A percentile compares a stretch with the other conserved stretches of the same genome.
Conservation (phyloP, 2,113 vertebrate species). For the Ctenodactylus gundi region DNA sequence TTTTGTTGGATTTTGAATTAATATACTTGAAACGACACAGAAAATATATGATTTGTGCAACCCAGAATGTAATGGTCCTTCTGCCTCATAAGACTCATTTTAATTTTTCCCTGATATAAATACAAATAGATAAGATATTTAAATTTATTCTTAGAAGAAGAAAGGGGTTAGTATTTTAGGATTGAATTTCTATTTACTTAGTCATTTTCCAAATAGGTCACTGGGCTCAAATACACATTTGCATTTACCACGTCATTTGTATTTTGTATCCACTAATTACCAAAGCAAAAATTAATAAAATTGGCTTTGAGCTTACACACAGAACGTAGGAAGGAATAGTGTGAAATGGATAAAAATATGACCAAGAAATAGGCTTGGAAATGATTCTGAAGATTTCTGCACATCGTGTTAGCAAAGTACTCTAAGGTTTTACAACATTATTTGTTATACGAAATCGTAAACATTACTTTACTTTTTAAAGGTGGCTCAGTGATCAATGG, state of each 20-base stretch:
- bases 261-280: not conserved
- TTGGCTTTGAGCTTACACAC: not conserved
- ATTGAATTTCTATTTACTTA: not conserved
- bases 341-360: not conserved
- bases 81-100: not conserved
- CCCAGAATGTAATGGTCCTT: not conserved
- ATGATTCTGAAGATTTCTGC: not conserved
- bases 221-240: not conserved
- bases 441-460: not conserved
- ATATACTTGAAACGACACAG: conserved; percentile 20
- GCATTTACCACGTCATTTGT: not conserved
- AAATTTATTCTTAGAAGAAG: not conserved
- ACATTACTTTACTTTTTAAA: not conserved
- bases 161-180: not conserved
- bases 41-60: conserved; percentile 6
- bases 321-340: not conserved
- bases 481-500: not conserved
- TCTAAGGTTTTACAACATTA: not conserved
- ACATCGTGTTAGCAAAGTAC: not conserved
- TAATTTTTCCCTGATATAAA: conserved; percentile 1
- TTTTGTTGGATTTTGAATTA: conserved; percentile 54
- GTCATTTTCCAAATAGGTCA: not conserved
- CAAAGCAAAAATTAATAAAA: not conserved
- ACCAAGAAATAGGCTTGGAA: not conserved
- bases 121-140: conserved; percentile 9